These are phyloP conservation scores for Aplysina aerophoba DNA, from an alignment of 37 sponge, comb jelly and placozoan genomes.

Conservation along the genomic window DNA sequence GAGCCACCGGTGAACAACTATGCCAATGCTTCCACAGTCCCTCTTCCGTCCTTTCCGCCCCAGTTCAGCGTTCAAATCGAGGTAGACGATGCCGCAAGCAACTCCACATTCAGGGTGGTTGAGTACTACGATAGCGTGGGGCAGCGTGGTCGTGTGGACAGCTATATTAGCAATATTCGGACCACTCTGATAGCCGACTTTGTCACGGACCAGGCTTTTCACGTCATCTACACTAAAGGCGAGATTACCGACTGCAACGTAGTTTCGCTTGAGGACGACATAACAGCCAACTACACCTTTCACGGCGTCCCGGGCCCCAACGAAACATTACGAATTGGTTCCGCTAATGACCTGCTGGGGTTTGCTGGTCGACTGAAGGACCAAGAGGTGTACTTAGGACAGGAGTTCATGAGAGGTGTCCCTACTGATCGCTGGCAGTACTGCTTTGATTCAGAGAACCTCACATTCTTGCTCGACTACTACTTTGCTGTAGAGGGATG, in stretches of 20 bases:
- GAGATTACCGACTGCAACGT: slow-evolving; percentile 34
- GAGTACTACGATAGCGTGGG: slow-evolving; percentile 57
- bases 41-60: slow-evolving; percentile 47
- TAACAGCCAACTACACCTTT: background rate
- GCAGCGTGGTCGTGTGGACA: slow-evolving; percentile 43
- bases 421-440: slow-evolving; percentile 51
- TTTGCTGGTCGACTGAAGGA: background rate
- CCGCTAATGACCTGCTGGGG: background rate
- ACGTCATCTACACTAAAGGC: background rate
- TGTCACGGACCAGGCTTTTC: slow-evolving; percentile 30
- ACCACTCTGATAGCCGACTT: slow-evolving; percentile 30
- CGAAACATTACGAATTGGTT: slow-evolving; percentile 47
- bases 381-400: slow-evolving; percentile 37
- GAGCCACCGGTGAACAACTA: background rate
- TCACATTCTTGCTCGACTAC: slow-evolving; percentile 50
- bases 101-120: background rate
- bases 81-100: background rate
- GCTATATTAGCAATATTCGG: background rate
- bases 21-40: background rate
- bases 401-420: slow-evolving; percentile 41
- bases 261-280: background rate
- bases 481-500: slow-evolving; percentile 47
- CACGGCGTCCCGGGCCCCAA: slow-evolving; percentile 8
- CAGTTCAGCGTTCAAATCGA: slow-evolving; percentile 56
- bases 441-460: slow-evolving; percentile 15